phyloP scores from a whole-genome alignment of 2,888 invertebrate species.

The Kuschelorhynchus macadamiae region DNA sequence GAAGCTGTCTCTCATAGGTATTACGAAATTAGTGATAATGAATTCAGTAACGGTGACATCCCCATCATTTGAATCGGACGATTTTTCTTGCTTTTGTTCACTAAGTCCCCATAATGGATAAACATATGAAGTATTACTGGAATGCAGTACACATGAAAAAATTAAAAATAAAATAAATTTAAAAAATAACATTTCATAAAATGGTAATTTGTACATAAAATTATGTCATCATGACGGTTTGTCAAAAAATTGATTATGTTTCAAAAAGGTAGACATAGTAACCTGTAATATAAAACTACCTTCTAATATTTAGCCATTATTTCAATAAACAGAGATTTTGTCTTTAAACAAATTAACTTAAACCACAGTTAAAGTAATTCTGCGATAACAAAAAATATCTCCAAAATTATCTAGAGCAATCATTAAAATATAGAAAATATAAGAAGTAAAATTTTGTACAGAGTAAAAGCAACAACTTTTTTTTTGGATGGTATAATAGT shows the following conservation, averaged over 20 bases:
- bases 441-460: too few relatives aligned
- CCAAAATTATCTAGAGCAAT: too few relatives aligned
- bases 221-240: slow-evolving; percentile 43
- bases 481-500: too few relatives aligned
- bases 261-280: too few relatives aligned
- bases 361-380: too few relatives aligned
- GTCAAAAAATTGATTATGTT: not conserved
- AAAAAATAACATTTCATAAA: slow-evolving; percentile 34
- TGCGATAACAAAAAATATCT: too few relatives aligned
- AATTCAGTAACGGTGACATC: slow-evolving; percentile 47
- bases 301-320: too few relatives aligned
- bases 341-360: too few relatives aligned
- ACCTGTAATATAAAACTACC: too few relatives aligned
- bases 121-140: slow-evolving; percentile 37
- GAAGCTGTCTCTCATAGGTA: slow-evolving; percentile 51
- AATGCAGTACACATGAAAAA: slow-evolving; percentile 42
- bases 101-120: slow-evolving; percentile 48
- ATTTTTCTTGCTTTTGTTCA: slow-evolving; percentile 33
- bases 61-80: slow-evolving; percentile 21
- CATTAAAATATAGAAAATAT: too few relatives aligned
- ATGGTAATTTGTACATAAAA: slow-evolving; percentile 30
- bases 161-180: slow-evolving; percentile 47
- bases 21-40: slow-evolving; percentile 45
- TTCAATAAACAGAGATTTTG: too few relatives aligned
- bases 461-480: too few relatives aligned